phyloP scores from a whole-genome alignment of 2,113 vertebrate genomes.

The Panthera leo region DNA sequence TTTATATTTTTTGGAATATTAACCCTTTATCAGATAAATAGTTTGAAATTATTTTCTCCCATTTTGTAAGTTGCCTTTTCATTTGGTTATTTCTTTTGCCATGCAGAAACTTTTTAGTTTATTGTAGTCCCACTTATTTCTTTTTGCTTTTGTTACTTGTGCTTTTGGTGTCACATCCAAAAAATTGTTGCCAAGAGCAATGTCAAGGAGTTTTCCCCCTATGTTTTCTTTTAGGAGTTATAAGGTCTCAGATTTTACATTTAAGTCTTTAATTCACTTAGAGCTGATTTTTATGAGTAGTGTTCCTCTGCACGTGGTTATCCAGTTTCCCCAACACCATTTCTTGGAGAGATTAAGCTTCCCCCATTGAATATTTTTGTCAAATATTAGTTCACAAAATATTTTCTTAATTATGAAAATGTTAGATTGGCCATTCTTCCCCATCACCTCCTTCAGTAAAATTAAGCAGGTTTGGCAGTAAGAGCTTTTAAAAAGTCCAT shows the following conservation, averaged over 20 bases:
- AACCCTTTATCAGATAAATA: neutral
- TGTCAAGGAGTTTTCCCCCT: neutral
- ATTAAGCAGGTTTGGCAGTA: neutral
- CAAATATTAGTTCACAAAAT: neutral
- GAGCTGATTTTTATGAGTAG: neutral
- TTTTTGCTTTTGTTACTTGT: neutral
- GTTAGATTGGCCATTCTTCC: neutral
- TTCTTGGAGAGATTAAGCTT: neutral
- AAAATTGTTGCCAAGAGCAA: neutral
- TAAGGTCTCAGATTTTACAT: neutral
- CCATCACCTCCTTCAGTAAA: neutral
- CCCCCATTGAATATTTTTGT: neutral
- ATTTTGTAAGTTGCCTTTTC: neutral
- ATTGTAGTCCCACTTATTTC: neutral
- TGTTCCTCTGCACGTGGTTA: neutral
- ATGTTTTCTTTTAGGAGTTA: neutral
- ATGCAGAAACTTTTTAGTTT: neutral
- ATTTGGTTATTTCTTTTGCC: neutral
- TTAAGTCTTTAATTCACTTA: neutral
- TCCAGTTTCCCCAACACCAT: neutral
- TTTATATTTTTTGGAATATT: neutral
- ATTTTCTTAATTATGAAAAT: constrained; percentile 16
- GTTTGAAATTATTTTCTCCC: neutral
- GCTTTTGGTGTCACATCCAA: neutral
- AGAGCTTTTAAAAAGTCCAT: neutral